These are phyloP conservation scores for Zaprionus lachaisei DNA, from an alignment of 1,140 invertebrate genomes.

Conservation along the genomic window DNA sequence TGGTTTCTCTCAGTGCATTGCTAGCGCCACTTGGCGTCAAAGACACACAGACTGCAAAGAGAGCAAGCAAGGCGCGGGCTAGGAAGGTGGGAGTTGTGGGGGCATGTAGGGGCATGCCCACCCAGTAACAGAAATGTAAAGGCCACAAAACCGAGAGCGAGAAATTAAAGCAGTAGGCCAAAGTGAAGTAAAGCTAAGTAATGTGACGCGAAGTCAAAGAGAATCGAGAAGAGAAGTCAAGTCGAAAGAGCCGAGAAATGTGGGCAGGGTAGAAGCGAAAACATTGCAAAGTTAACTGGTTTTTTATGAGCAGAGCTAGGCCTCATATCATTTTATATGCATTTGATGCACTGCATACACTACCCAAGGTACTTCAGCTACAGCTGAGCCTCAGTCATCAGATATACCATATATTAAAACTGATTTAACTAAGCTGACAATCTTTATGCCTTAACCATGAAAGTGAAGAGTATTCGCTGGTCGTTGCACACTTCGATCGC, in stretches of 20 bases:
- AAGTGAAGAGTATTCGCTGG: conserved; percentile 8
- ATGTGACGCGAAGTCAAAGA: background rate
- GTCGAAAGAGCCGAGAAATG: background rate
- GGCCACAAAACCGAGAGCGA: conserved; percentile 34
- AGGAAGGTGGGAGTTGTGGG: background rate
- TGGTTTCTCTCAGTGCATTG: background rate
- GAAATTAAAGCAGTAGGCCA: conserved; percentile 57
- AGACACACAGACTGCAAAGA: conserved; percentile 2
- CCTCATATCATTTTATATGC: conserved; percentile 13
- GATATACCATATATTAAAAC: too few relatives aligned
- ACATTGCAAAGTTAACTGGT: conserved; percentile 27
- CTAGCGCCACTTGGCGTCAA: conserved; percentile 14
- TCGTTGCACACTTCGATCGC: conserved; percentile 12
- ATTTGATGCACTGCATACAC: conserved; percentile 12
- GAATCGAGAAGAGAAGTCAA: conserved; percentile 1
- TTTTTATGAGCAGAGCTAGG: conserved; percentile 19
- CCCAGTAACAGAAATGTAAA: conserved; percentile 39
- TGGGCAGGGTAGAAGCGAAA: conserved; percentile 3
- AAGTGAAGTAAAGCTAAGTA: conserved; percentile 7
- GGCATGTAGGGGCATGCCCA: conserved; percentile 16
- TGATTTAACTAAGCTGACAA: too few relatives aligned
- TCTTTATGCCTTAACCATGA: too few relatives aligned
- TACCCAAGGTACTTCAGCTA: background rate
- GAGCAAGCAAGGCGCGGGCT: conserved; percentile 6
- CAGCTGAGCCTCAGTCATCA: background rate